These are phyloP conservation scores for Lamellibrachia columna DNA, from an alignment of 2,888 invertebrate genomes.

Conservation along the genomic window DNA sequence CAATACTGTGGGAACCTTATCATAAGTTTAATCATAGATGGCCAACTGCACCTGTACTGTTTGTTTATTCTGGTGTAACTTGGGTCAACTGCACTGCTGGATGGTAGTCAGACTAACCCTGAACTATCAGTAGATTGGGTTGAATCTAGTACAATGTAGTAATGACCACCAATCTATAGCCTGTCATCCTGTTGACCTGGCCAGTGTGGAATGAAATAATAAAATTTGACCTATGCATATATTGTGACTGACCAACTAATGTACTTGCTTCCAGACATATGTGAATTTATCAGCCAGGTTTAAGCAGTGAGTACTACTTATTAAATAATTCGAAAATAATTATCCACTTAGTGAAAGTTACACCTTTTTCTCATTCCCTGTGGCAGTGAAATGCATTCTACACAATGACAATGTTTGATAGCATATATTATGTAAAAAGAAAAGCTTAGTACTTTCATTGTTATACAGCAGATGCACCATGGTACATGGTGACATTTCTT, in stretches of 20 bases:
- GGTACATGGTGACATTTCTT: not conserved
- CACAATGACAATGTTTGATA: not conserved
- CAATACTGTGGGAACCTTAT: not conserved
- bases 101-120: not conserved
- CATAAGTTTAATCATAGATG: not conserved
- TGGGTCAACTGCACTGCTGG: not conserved
- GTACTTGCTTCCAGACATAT: not conserved
- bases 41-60: not conserved
- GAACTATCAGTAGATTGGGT: not conserved
- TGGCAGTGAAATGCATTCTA: not conserved
- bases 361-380: not conserved
- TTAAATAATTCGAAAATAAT: not conserved
- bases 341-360: not conserved
- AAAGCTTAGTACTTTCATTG: not conserved
- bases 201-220: not conserved
- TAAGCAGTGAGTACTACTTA: not conserved
- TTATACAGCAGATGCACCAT: not conserved
- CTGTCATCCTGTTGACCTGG: not conserved
- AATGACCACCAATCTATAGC: not conserved
- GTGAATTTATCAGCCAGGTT: not conserved
- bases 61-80: not conserved
- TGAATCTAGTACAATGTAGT: not conserved
- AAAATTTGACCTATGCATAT: not conserved
- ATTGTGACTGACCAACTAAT: not conserved
- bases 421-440: not conserved